phyloP scores from a whole-genome alignment of 2,113 vertebrate genomes.

The Sigmodon hispidus region DNA sequence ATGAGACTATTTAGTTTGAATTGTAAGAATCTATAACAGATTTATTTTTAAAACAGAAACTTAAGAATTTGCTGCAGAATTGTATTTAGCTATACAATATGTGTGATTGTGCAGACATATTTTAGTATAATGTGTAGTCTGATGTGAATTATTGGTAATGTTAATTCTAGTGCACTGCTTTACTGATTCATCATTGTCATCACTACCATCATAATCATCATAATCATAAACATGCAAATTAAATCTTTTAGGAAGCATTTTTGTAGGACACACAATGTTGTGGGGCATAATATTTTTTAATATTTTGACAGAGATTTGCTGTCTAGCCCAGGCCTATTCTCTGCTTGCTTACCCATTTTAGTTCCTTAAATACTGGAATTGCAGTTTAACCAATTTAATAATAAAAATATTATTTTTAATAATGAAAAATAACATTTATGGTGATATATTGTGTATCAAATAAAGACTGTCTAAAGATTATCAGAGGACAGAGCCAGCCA shows the following conservation, averaged over 20 bases:
- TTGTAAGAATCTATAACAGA: neutral
- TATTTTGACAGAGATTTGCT: neutral
- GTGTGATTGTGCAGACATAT: neutral
- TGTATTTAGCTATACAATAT: neutral
- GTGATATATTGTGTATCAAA: too few species aligned
- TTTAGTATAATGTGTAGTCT: neutral
- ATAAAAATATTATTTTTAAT: too few species aligned
- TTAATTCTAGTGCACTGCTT: neutral
- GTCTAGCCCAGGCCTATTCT: neutral
- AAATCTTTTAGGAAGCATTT: neutral
- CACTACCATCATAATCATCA: neutral
- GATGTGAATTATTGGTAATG: neutral
- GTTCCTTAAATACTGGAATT: too few species aligned
- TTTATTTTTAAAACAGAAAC: neutral
- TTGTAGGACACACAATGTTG: too few species aligned
- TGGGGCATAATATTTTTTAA: neutral
- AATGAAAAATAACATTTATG: too few species aligned
- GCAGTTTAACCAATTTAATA: neutral
- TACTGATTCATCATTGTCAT: neutral
- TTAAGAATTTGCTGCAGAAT: neutral
- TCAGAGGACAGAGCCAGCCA: too few species aligned
- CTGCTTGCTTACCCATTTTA: neutral
- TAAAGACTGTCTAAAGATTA: too few species aligned
- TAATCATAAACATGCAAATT: neutral
- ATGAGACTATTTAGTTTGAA: neutral